These are phyloP conservation scores for Parnassius apollo DNA, from an alignment of 2,888 invertebrate genomes.

Conservation along the genomic window DNA sequence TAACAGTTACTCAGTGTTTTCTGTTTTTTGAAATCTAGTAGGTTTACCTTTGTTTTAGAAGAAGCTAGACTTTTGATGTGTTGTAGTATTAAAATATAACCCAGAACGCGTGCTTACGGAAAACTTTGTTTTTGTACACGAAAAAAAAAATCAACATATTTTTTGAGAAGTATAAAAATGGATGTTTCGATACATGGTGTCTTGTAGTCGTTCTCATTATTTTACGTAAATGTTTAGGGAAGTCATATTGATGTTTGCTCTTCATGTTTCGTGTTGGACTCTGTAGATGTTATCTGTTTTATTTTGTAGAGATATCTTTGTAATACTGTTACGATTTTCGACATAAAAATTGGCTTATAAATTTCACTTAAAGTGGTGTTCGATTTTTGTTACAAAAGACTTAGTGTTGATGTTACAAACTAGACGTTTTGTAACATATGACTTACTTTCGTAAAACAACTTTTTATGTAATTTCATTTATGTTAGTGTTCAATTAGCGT, in stretches of 20 bases:
- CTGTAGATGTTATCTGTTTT: slow-evolving; percentile 21
- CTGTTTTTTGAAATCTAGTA: slow-evolving; percentile 47
- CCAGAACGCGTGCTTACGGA: slow-evolving; percentile 48
- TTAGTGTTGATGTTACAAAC: neutral
- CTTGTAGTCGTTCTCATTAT: slow-evolving; percentile 25
- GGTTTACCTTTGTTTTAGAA: slow-evolving; percentile 58
- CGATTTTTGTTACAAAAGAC: slow-evolving; percentile 6
- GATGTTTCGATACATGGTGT: slow-evolving; percentile 48
- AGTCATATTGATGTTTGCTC: slow-evolving; percentile 30
- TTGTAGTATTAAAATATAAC: slow-evolving; percentile 57
- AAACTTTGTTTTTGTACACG: slow-evolving; percentile 63
- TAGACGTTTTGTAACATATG: slow-evolving; percentile 4
- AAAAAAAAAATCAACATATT: slow-evolving; percentile 60
- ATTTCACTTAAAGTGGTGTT: neutral
- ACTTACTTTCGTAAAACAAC: neutral
- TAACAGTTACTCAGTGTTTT: slow-evolving; percentile 49
- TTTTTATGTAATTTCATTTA: no score
- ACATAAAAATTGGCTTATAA: slow-evolving; percentile 46
- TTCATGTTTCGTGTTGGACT: slow-evolving; percentile 34
- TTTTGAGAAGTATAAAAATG: slow-evolving; percentile 71
- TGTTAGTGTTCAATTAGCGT: no score
- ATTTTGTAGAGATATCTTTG: slow-evolving; percentile 56
- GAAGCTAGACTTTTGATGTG: slow-evolving; percentile 72
- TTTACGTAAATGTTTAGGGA: slow-evolving; percentile 13
- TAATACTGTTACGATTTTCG: slow-evolving; percentile 44